phyloP scores from a whole-genome alignment of 2,797 vertebrate species.

The Eidolon dupreanum region DNA sequence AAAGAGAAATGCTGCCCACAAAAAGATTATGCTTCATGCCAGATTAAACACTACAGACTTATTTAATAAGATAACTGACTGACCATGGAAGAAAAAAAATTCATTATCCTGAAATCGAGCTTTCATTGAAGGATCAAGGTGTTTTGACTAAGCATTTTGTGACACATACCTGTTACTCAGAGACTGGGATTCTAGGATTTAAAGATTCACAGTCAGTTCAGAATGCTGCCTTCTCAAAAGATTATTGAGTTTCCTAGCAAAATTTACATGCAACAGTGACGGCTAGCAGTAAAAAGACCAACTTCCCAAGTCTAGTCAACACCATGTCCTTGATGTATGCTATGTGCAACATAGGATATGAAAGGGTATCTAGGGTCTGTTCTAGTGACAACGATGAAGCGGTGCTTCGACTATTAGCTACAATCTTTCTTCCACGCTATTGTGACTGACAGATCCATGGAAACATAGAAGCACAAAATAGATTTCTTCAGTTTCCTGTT shows the following conservation, averaged over 20 bases:
- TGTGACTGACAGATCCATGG: neutral
- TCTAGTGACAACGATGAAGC: neutral
- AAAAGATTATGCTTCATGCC: neutral
- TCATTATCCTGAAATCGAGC: conserved; percentile 19
- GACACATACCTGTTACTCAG: neutral
- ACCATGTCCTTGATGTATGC: neutral
- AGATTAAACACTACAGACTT: neutral
- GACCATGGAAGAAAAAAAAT: neutral
- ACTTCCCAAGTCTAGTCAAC: neutral
- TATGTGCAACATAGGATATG: accelerated
- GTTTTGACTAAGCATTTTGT: neutral
- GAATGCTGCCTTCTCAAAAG: neutral
- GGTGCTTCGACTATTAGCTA: neutral
- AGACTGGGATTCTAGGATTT: neutral
- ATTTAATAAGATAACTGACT: neutral
- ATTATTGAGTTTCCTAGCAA: neutral
- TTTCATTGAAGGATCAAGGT: neutral
- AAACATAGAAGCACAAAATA: neutral
- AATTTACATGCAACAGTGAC: neutral
- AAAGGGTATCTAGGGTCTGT: neutral
- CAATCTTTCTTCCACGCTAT: neutral
- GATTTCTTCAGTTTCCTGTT: neutral
- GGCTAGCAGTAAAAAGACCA: neutral
- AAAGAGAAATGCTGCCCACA: conserved; percentile 26
- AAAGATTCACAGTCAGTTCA: neutral